Conservation (phyloP, 1,140 invertebrate genomes). For the Pygmarrhopalites habei region DNA sequence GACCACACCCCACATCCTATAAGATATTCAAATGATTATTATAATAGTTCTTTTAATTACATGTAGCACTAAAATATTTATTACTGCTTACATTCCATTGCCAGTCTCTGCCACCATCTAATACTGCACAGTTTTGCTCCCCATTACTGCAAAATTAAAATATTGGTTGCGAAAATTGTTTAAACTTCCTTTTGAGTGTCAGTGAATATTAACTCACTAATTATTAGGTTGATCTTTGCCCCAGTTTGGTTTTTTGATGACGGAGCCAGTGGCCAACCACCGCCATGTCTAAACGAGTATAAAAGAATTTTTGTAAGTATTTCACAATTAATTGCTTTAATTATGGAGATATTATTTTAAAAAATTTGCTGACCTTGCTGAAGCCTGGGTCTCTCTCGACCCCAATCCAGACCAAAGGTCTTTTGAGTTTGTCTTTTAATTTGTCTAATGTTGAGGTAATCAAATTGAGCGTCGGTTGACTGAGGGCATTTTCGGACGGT, state of each 20-base stretch:
- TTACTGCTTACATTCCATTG: no score
- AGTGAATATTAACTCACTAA: no score
- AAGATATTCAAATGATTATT: no score
- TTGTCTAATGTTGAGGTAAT: constrained; percentile 62
- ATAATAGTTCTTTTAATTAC: no score
- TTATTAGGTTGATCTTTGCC: constrained; percentile 91
- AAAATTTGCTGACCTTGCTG: no score
- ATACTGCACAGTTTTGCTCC: constrained; percentile 85
- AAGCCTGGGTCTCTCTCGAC: constrained; percentile 69
- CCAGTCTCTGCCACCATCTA: constrained; percentile 82
- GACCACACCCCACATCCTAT: constrained; percentile 88
- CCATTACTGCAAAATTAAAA: no score
- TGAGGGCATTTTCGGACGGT: constrained; percentile 12
- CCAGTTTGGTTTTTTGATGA: constrained; percentile 72
- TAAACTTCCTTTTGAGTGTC: no score
- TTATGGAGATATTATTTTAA: no score
- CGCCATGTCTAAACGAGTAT: constrained; percentile 75
- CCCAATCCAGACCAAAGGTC: constrained; percentile 83
- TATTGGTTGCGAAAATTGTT: no score
- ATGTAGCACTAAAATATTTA: no score
- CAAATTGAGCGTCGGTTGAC: constrained; percentile 22
- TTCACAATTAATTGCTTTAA: no score
- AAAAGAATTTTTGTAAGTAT: no score
- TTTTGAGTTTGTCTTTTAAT: constrained; percentile 66
- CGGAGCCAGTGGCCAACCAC: constrained; percentile 74